Evolutionary conservation across 2,888 invertebrate species (phyloP).

Genomic region (Erebia ligea): DNA sequence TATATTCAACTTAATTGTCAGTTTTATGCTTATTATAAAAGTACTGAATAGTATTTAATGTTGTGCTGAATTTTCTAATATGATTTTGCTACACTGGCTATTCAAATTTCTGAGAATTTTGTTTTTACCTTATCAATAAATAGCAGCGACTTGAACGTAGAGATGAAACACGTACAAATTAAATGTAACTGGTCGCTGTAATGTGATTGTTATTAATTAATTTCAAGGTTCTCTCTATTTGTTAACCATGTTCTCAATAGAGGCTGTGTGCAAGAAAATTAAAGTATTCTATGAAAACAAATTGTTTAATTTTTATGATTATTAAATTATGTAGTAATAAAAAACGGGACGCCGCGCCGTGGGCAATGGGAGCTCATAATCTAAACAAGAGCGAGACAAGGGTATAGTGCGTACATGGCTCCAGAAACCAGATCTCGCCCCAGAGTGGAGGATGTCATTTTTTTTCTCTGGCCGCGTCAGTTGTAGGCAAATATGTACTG

Average conservation of each 20-base stretch:
- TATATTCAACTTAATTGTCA: slow-evolving; percentile 13
- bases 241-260: slow-evolving; percentile 71
- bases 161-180: slow-evolving; percentile 35
- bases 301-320: slow-evolving; percentile 41
- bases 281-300: slow-evolving; percentile 75
- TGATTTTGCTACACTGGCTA: slow-evolving; percentile 15
- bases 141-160: slow-evolving; percentile 18
- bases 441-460: too few relatives aligned
- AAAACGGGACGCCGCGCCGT: too few relatives aligned
- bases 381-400: too few relatives aligned
- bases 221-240: slow-evolving; percentile 50
- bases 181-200: slow-evolving; percentile 30
- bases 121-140: background rate
- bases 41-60: slow-evolving; percentile 17
- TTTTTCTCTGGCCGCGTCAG: too few relatives aligned
- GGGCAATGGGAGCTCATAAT: too few relatives aligned
- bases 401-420: too few relatives aligned
- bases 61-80: slow-evolving; percentile 20
- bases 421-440: too few relatives aligned
- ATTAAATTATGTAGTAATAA: too few relatives aligned
- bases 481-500: too few relatives aligned
- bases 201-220: slow-evolving; percentile 37
- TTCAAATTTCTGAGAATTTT: slow-evolving; percentile 20
- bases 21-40: slow-evolving; percentile 18
- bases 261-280: slow-evolving; percentile 82